Percentiles rank a stretch among this genome's conserved stretches.
Conservation (phyloP, 2,113 vertebrate species). For the Vimba vimba region DNA sequence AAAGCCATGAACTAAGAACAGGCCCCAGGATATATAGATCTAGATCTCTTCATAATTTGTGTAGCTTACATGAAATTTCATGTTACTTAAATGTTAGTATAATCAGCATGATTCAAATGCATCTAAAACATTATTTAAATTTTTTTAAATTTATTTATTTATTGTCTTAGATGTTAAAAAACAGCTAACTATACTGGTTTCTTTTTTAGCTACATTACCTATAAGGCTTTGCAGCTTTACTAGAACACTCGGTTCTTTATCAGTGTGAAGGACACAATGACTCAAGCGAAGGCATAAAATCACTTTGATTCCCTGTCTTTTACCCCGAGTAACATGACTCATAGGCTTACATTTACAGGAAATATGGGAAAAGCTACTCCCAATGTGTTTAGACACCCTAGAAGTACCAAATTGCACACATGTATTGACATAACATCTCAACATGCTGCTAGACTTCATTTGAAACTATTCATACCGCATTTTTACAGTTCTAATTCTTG, state of each 20-base stretch:
- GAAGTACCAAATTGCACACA: not conserved
- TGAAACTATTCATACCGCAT: not conserved
- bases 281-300: not conserved
- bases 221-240: not conserved
- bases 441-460: not conserved
- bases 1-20: too few species aligned
- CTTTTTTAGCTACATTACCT: not conserved
- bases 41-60: not conserved
- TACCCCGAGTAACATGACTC: not conserved
- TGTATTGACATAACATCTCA: not conserved
- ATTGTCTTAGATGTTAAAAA: not conserved
- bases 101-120: not conserved
- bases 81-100: not conserved
- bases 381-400: not conserved
- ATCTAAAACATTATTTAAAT: not conserved
- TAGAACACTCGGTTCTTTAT: constrained; percentile 6
- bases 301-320: not conserved
- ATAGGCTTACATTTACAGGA: not conserved
- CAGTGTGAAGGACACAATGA: not conserved
- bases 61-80: not conserved
- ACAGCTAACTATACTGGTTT: not conserved
- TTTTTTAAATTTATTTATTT: too few species aligned
- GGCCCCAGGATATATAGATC: not conserved
- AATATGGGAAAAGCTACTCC: not conserved
- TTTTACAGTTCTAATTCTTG: not conserved